Evolutionary conservation across 2,797 vertebrate species (phyloP).

Genomic region (Tangara arthus): DNA sequence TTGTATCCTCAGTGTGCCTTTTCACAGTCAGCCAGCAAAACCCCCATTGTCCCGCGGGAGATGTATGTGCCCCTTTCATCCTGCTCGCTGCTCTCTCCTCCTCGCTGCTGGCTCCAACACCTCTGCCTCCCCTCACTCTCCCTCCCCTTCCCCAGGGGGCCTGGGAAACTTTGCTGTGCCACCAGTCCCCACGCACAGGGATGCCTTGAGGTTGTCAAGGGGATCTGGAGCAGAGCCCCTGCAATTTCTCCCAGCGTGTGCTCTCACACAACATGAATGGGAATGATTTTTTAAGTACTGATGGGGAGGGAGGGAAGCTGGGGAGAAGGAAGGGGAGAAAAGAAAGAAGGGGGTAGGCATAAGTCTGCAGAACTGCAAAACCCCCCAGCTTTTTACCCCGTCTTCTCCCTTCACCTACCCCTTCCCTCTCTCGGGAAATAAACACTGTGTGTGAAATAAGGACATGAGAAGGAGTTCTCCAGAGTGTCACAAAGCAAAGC

Average conservation of each 20-base stretch:
- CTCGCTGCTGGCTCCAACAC: constrained; percentile 15
- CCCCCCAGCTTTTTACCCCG: background rate
- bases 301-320: background rate
- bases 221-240: constrained; percentile 64
- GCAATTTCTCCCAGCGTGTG: constrained; percentile 49
- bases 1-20: constrained; percentile 66
- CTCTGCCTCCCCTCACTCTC: constrained; percentile 5
- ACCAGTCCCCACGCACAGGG: constrained; percentile 48
- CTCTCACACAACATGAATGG: constrained; percentile 54
- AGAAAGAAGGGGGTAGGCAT: background rate
- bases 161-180: constrained; percentile 81
- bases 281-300: constrained; percentile 65
- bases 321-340: background rate
- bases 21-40: constrained; percentile 68
- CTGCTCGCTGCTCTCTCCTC: constrained; percentile 36
- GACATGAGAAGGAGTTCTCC: background rate
- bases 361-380: constrained; percentile 29
- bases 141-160: constrained; percentile 50
- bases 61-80: constrained; percentile 74
- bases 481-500: background rate
- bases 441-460: background rate
- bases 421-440: background rate
- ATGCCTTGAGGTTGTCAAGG: constrained; percentile 68
- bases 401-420: background rate
- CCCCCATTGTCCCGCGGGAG: constrained; percentile 58